A percentile compares a stretch with the other conserved stretches of the same genome.
These are phyloP conservation scores for Dicrostonyx torquatus DNA, from an alignment of 2,797 vertebrate species.

Conservation along the genomic window DNA sequence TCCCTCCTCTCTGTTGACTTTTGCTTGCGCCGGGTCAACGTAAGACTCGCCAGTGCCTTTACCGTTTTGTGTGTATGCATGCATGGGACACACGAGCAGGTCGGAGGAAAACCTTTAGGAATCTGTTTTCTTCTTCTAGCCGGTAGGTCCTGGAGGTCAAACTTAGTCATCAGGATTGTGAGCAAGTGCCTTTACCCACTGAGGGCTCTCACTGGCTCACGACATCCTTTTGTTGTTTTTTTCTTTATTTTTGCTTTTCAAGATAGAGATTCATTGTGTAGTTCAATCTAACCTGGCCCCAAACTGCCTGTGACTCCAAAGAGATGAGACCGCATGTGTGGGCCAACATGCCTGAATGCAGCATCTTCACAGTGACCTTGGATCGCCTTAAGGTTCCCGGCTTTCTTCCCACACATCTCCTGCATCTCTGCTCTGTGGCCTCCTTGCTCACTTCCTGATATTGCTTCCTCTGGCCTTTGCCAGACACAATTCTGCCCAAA, in stretches of 20 bases:
- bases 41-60: neutral
- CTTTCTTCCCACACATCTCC: neutral
- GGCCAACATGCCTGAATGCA: neutral
- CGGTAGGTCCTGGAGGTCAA: neutral
- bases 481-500: neutral
- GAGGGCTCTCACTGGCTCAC: neutral
- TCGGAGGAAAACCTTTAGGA: neutral
- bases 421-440: neutral
- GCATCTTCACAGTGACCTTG: neutral
- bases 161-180: neutral
- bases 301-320: neutral
- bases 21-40: neutral
- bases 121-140: neutral
- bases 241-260: neutral
- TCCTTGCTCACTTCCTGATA: neutral
- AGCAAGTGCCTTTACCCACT: neutral
- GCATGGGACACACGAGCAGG: neutral
- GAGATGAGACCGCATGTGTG: neutral
- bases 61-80: neutral
- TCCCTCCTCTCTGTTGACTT: neutral
- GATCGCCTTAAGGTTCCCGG: neutral
- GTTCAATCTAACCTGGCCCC: neutral
- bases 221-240: neutral
- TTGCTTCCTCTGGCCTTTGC: neutral
- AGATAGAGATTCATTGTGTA: neutral